These are phyloP conservation scores for Hyphantria cunea DNA, from an alignment of 1,140 invertebrate genomes.

Conservation along the genomic window DNA sequence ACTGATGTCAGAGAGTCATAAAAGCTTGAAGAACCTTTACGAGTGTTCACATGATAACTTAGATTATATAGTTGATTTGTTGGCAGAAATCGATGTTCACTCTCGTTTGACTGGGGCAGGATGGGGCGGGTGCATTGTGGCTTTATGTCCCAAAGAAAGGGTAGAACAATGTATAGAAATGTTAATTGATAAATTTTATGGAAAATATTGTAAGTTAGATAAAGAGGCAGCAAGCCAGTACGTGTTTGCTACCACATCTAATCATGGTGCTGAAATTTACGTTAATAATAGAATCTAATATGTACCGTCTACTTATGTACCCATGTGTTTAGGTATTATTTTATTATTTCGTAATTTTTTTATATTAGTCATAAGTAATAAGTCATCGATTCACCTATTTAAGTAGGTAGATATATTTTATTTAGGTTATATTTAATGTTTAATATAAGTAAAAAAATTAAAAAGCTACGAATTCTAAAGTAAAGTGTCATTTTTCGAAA, in stretches of 20 bases:
- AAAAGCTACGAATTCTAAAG: too few relatives aligned
- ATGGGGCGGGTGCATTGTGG: constrained; percentile 98
- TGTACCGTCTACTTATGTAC: too few relatives aligned
- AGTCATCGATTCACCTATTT: neutral
- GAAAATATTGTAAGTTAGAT: constrained; percentile 75
- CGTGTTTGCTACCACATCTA: constrained; percentile 83
- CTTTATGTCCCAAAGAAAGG: constrained; percentile 86
- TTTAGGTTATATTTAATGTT: too few relatives aligned
- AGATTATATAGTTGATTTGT: constrained; percentile 91
- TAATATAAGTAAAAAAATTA: too few relatives aligned
- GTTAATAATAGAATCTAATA: constrained; percentile 17
- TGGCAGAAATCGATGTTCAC: constrained; percentile 88
- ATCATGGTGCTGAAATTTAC: constrained; percentile 81
- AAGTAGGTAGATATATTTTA: too few relatives aligned
- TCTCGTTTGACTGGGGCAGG: constrained; percentile 97
- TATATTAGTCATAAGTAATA: neutral
- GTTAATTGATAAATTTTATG: constrained; percentile 88
- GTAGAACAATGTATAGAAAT: constrained; percentile 87
- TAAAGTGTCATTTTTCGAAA: too few relatives aligned
- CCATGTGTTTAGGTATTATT: too few relatives aligned
- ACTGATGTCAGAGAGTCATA: constrained; percentile 95
- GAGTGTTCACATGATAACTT: constrained; percentile 96
- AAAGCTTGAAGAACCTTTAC: constrained; percentile 92
- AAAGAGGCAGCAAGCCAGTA: constrained; percentile 71
- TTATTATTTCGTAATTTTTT: neutral